phyloP scores from a whole-genome alignment of 2,888 invertebrate genomes.

The Ecdyonurus torrentis region DNA sequence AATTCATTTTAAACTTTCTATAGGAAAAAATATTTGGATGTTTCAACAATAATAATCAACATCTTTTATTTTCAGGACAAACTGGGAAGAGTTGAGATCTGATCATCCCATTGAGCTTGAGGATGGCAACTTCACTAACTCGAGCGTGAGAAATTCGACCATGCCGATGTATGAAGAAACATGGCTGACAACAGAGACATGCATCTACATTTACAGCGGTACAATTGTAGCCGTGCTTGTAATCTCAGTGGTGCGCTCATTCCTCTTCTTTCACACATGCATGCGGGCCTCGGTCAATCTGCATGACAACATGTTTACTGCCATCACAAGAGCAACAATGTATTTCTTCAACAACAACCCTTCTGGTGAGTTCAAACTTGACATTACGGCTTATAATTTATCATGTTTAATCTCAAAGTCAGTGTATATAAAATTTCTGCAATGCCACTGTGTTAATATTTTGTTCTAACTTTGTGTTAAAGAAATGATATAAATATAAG shows the following conservation, averaged over 20 bases:
- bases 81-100: constrained; percentile 4
- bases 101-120: not conserved
- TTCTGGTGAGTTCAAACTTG: constrained; percentile 24
- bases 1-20: not conserved
- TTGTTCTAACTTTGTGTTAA: too few species aligned
- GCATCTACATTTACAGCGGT: constrained; percentile 8
- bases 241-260: constrained; percentile 38
- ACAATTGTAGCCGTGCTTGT: constrained; percentile 17
- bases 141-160: not conserved
- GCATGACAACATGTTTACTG: constrained; percentile 53
- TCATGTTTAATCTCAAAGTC: not conserved
- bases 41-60: too few species aligned
- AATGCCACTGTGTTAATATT: too few species aligned
- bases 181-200: constrained; percentile 1
- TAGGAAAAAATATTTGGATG: too few species aligned
- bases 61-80: constrained; percentile 8
- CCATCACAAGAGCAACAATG: constrained; percentile 39
- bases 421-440: too few species aligned
- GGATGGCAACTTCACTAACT: not conserved
- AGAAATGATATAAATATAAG: too few species aligned
- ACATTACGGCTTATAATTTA: not conserved
- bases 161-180: not conserved
- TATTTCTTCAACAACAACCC: constrained; percentile 75
- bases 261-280: constrained; percentile 44
- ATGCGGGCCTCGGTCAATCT: constrained; percentile 46